Evolutionary conservation across 2,113 vertebrate species (phyloP).

Genomic region (Gymnarchus niloticus): DNA sequence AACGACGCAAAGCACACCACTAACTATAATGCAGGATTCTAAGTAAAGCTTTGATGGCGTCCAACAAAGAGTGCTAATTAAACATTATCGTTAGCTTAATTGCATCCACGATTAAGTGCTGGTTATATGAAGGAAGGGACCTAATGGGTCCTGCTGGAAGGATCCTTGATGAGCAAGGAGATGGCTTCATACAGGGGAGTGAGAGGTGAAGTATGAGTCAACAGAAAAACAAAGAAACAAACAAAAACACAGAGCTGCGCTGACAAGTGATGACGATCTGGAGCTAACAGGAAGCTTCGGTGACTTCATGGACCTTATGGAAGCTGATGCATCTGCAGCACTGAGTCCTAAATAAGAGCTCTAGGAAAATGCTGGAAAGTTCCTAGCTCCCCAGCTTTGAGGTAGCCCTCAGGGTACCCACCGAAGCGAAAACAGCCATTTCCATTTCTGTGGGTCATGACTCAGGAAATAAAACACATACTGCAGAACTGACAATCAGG

Average conservation of each 20-base stretch:
- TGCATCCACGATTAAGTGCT: conserved; percentile 25
- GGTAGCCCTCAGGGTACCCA: background rate
- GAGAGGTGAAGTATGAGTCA: background rate
- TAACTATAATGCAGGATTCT: background rate
- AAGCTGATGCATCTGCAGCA: background rate
- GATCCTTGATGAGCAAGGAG: background rate
- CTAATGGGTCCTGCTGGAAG: background rate
- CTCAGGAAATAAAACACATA: background rate
- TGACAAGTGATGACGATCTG: background rate
- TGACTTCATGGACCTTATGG: background rate
- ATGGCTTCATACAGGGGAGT: background rate
- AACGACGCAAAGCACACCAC: background rate
- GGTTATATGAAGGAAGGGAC: conserved; percentile 4
- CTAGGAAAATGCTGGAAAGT: background rate
- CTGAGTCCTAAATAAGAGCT: background rate
- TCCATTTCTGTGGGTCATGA: background rate
- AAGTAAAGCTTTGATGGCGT: conserved; percentile 19
- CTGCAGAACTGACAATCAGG: background rate
- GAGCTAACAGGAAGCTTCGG: background rate
- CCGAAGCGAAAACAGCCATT: background rate
- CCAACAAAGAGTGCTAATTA: conserved; percentile 17
- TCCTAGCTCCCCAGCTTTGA: background rate
- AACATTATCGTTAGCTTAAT: conserved; percentile 33
- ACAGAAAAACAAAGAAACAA: background rate
- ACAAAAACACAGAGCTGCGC: background rate